These are phyloP conservation scores for Cyclopterus lumpus DNA, from an alignment of 2,797 vertebrate species.

Conservation along the genomic window DNA sequence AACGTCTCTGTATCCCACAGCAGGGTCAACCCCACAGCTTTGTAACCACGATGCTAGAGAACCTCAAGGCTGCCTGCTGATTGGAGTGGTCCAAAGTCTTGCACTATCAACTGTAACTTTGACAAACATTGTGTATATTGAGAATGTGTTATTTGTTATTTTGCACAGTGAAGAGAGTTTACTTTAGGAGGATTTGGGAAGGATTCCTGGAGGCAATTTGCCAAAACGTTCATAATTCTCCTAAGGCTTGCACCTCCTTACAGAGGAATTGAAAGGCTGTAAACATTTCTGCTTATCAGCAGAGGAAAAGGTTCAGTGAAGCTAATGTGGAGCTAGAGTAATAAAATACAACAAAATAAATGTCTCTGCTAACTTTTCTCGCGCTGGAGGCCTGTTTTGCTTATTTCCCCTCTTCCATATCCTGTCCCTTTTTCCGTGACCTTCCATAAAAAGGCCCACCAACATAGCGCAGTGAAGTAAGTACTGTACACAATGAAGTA, in stretches of 20 bases:
- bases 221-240: slow-evolving; percentile 11
- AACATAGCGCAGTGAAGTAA: slow-evolving; percentile 26
- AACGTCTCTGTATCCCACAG: background rate
- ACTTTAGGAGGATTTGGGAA: background rate
- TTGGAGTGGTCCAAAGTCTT: slow-evolving; percentile 1
- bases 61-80: background rate
- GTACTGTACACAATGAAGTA: slow-evolving; percentile 14
- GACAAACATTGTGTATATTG: slow-evolving; percentile 1
- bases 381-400: background rate
- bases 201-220: slow-evolving; percentile 21
- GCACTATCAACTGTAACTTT: background rate
- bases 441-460: slow-evolving; percentile 38
- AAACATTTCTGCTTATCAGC: slow-evolving; percentile 10
- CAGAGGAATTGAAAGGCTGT: slow-evolving; percentile 7
- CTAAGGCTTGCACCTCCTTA: background rate
- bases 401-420: background rate
- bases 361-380: background rate
- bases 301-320: background rate
- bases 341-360: background rate
- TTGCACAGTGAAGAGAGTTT: background rate
- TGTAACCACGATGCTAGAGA: background rate
- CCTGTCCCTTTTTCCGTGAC: background rate
- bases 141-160: background rate
- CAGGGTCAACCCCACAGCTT: background rate
- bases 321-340: background rate